Evolutionary conservation across 2,888 invertebrate genomes (phyloP).

Genomic region (Eremobia ochroleuca): DNA sequence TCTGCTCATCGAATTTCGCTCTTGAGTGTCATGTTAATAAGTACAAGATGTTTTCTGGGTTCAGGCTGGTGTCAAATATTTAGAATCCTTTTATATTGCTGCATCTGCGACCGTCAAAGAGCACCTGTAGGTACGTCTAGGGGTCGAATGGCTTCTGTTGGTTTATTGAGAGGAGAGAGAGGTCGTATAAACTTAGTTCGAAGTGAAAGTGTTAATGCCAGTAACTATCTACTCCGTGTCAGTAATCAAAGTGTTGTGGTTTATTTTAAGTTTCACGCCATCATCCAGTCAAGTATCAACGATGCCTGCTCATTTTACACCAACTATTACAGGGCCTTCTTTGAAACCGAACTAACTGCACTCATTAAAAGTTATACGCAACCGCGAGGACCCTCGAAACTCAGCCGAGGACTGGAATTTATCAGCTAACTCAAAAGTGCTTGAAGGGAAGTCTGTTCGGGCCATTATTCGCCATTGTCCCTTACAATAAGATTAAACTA

Average conservation of each 20-base stretch:
- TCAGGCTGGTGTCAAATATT: constrained; percentile 47
- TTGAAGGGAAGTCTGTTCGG: constrained; percentile 80
- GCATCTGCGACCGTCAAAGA: constrained; percentile 17
- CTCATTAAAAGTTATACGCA: constrained; percentile 88
- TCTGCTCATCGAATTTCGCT: constrained; percentile 72
- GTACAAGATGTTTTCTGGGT: constrained; percentile 58
- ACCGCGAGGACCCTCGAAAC: constrained; percentile 83
- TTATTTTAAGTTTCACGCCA: constrained; percentile 52
- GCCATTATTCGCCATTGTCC: constrained; percentile 86
- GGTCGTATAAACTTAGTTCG: constrained; percentile 27
- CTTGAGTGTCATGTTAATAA: constrained; percentile 72
- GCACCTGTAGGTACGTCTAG: constrained; percentile 7
- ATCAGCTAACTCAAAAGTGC: constrained; percentile 86
- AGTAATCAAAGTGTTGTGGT: constrained; percentile 51
- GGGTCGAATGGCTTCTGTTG: constrained; percentile 17
- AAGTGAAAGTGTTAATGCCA: constrained; percentile 30
- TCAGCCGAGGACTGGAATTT: constrained; percentile 81
- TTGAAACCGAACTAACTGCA: constrained; percentile 82
- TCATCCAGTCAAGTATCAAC: constrained; percentile 67
- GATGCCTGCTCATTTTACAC: constrained; percentile 75
- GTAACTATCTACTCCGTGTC: constrained; percentile 11
- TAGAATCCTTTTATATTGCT: constrained; percentile 40
- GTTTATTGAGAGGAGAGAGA: constrained; percentile 20
- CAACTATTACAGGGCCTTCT: constrained; percentile 77
- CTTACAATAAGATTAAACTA: constrained; percentile 88